A percentile compares a stretch with the other conserved stretches of the same genome.
These are phyloP conservation scores for Heliothis virescens DNA, from an alignment of 1,140 invertebrate species.

Conservation along the genomic window DNA sequence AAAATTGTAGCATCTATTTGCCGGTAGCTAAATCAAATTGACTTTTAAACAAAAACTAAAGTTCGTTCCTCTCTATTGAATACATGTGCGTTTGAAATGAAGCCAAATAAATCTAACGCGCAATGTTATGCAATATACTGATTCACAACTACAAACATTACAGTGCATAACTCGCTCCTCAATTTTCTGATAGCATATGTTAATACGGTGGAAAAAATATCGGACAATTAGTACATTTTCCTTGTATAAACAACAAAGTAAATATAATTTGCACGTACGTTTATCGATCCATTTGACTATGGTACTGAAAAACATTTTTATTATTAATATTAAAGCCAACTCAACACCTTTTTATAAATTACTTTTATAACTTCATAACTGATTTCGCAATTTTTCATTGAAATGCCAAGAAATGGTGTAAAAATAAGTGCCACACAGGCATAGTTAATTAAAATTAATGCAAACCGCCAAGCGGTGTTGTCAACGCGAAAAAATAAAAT, in stretches of 20 bases:
- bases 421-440: slow-evolving; percentile 32
- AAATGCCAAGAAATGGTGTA: slow-evolving; percentile 38
- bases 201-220: slow-evolving; percentile 7
- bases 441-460: slow-evolving; percentile 50
- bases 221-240: not conserved
- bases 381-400: slow-evolving; percentile 32
- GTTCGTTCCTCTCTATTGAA: slow-evolving; percentile 17
- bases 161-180: slow-evolving; percentile 3
- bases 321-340: not conserved
- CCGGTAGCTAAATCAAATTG: not conserved
- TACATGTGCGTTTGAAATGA: slow-evolving; percentile 42
- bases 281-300: not conserved
- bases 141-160: slow-evolving; percentile 33
- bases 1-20: not conserved
- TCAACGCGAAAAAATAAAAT: slow-evolving; percentile 77
- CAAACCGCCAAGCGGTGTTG: slow-evolving; percentile 64
- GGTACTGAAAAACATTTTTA: not conserved
- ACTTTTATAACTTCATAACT: slow-evolving; percentile 12
- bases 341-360: slow-evolving; percentile 19
- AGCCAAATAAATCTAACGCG: slow-evolving; percentile 41
- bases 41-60: not conserved
- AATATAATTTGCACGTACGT: slow-evolving; percentile 2
- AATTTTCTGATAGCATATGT: slow-evolving; percentile 31
- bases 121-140: slow-evolving; percentile 31
- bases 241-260: not conserved